phyloP scores from a whole-genome alignment of 2,888 invertebrate species.

The Lycophotia porphyrea region DNA sequence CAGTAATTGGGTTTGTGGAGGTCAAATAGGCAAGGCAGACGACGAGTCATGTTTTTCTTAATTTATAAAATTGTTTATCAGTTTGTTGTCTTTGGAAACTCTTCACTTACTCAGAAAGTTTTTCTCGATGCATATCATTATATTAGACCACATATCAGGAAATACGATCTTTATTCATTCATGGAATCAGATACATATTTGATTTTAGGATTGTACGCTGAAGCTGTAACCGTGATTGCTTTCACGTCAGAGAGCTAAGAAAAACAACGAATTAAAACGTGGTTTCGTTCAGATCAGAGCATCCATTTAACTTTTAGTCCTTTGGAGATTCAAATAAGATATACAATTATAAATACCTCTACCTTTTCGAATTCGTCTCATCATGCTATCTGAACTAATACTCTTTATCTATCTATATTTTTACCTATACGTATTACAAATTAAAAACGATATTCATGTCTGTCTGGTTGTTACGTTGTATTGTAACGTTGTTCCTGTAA shows the following conservation, averaged over 20 bases:
- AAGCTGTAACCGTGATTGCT: slow-evolving; percentile 14
- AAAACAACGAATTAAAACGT: slow-evolving; percentile 10
- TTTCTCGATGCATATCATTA: background rate
- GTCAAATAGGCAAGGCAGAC: background rate
- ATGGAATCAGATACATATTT: background rate
- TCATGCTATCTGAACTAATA: background rate
- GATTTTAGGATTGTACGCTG: slow-evolving; percentile 20
- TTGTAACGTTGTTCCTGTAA: background rate
- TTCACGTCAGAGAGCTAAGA: slow-evolving; percentile 11
- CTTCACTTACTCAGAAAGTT: background rate
- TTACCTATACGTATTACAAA: background rate
- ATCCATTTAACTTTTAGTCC: slow-evolving; percentile 30
- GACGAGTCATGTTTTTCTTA: background rate
- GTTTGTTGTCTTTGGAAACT: background rate
- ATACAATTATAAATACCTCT: background rate
- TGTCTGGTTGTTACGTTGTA: no score
- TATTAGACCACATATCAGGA: background rate
- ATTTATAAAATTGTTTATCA: background rate
- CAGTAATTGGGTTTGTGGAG: background rate
- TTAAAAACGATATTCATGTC: background rate
- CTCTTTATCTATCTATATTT: background rate
- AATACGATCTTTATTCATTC: background rate
- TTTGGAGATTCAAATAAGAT: background rate
- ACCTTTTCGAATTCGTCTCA: background rate
- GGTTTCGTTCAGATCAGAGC: slow-evolving; percentile 12